Evolutionary conservation across 2,113 vertebrate genomes (phyloP).

Genomic region (Rhizomys pruinosus): DNA sequence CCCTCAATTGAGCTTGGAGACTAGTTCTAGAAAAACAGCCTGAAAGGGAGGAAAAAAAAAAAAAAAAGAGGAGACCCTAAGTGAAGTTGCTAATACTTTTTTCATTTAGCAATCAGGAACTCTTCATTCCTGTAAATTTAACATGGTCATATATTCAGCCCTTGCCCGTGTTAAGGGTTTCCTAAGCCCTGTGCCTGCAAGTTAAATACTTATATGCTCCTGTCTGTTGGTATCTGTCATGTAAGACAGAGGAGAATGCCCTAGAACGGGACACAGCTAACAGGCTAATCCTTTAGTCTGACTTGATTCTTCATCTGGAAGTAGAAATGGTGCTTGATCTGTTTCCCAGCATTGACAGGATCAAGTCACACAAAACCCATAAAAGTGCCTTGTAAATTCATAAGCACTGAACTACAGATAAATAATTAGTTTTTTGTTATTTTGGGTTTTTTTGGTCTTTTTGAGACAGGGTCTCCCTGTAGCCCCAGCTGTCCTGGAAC

Average conservation of each 20-base stretch:
- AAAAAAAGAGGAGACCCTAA: slow-evolving; percentile 50
- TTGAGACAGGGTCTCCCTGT: too few relatives aligned
- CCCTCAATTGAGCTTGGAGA: slow-evolving; percentile 67
- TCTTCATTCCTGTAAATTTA: not conserved
- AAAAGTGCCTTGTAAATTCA: not conserved
- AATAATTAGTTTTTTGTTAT: slow-evolving; percentile 15
- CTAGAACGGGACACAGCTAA: not conserved
- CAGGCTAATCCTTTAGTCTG: not conserved
- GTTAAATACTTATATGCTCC: not conserved
- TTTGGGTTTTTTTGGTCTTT: too few relatives aligned
- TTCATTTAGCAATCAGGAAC: slow-evolving; percentile 53
- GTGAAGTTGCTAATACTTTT: slow-evolving; percentile 29
- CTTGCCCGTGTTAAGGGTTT: slow-evolving; percentile 41
- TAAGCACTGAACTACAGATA: slow-evolving; percentile 12
- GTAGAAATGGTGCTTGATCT: not conserved
- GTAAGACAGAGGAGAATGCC: not conserved
- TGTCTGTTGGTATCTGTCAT: not conserved
- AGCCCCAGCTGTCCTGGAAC: too few relatives aligned
- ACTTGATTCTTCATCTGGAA: not conserved
- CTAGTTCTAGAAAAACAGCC: slow-evolving; percentile 71
- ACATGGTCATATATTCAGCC: not conserved
- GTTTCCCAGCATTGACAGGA: not conserved
- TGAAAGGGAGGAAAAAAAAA: slow-evolving; percentile 68
- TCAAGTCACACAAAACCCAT: not conserved
- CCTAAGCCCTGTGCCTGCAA: slow-evolving; percentile 27